Evolutionary conservation across 2,888 invertebrate species (phyloP), one percentile per base, ranked within the genome.

Genomic region (Osedax frankpressi): DNA sequence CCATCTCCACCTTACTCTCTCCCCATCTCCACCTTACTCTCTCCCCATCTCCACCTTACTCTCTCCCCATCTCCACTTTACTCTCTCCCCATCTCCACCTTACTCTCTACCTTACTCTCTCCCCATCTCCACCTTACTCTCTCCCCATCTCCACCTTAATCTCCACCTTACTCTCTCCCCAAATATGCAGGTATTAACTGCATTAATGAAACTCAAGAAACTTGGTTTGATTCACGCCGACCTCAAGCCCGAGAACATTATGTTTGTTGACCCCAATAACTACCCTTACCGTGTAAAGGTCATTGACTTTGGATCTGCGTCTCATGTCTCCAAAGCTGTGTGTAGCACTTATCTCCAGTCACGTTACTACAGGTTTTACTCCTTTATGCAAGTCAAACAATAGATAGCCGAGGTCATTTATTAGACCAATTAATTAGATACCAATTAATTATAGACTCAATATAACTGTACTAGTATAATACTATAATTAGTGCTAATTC

Each of bases 301-400:
- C 71, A 99, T 99, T 81, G 98, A 98, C 88, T 98, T 98, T 87
- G 98, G 98, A 79, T 96, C 95, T 83, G 98, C 98, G 73, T 95
- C 95, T 76, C 97, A 98, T 86, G 95, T 97, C 80, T 94, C 94
- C 86, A 98, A 99, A 87, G 97, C 97, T 19, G 96, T 99, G 71
- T 97, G 97, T 86, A 98, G 98, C 84, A 99, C 98, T 6, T 99
- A 99, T 86, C 88, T 99, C 81, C 98, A 98, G 87, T 97, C 96
- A 81, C 89, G 98, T 83, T 98, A 98, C 85, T 98, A 98, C 86
- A 90, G 96, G 86, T 86, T n/a, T n/a, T n/a, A n/a, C n/a, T n/a
- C n/a, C n/a, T n/a, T n/a, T n/a, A n/a, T n/a, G n/a, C n/a, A n/a
- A n/a, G n/a, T n/a, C n/a, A n/a, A n/a, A n/a, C n/a, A n/a, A n/a